Conservation (phyloP, 2,797 vertebrate species). For the Scyliorhinus canicula region DNA sequence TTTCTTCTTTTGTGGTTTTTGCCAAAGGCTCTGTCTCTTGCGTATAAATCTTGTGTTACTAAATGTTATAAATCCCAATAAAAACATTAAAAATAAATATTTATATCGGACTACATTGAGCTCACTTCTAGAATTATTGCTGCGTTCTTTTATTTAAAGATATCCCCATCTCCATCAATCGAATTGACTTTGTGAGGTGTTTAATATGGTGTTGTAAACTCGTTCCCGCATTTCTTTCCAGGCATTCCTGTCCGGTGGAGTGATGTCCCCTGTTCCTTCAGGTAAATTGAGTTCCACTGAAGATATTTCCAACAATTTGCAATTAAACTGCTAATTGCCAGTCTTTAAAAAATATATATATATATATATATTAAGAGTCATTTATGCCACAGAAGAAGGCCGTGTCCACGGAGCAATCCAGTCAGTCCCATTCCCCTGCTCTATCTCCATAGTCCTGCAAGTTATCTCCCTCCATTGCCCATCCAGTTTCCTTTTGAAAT, state of each 20-base stretch:
- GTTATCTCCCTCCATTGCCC: not conserved
- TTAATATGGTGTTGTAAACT: not conserved
- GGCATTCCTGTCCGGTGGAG: slow-evolving; percentile 70
- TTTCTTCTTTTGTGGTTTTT: too few relatives aligned
- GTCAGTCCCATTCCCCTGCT: not conserved
- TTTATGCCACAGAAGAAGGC: not conserved
- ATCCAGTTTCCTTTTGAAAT: not conserved
- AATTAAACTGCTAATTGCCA: not conserved
- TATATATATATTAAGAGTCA: too few relatives aligned
- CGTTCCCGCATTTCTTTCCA: slow-evolving; percentile 45
- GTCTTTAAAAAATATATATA: not conserved
- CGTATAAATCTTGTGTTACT: too few relatives aligned
- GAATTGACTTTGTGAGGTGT: not conserved
- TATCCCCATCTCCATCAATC: too few relatives aligned
- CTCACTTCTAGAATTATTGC: not conserved
- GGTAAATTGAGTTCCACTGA: slow-evolving; percentile 55
- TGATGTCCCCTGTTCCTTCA: slow-evolving; percentile 65
- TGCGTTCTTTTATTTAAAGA: not conserved
- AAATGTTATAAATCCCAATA: too few relatives aligned
- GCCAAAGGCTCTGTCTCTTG: too few relatives aligned
- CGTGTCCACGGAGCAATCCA: not conserved
- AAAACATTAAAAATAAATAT: too few relatives aligned
- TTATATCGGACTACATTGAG: not conserved
- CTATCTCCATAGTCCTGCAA: not conserved
- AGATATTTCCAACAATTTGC: too few relatives aligned